A percentile compares a stretch with the other conserved stretches of the same genome.
Conservation (phyloP, 2,888 invertebrate genomes). For the Drosophila nigritarsus region DNA sequence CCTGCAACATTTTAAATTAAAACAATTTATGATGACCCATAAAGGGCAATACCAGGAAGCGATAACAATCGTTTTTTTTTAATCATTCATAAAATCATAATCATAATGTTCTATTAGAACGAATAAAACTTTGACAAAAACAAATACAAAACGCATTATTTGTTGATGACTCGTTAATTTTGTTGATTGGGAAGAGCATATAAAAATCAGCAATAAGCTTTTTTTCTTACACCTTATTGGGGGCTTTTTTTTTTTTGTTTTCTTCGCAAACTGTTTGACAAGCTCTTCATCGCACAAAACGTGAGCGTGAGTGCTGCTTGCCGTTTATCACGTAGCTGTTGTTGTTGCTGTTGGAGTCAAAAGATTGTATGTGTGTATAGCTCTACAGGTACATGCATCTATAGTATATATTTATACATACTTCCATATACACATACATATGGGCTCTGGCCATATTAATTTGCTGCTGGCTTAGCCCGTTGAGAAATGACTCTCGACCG, state of each 20-base stretch:
- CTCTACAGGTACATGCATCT: constrained; percentile 29
- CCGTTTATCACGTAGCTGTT: constrained; percentile 6
- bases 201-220: constrained; percentile 17
- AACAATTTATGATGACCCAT: constrained; percentile 27
- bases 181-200: constrained; percentile 16
- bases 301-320: constrained; percentile 52
- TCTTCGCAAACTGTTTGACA: constrained; percentile 6
- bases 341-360: constrained; percentile 17
- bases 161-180: neutral
- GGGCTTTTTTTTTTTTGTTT: constrained; percentile 6
- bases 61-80: constrained; percentile 12
- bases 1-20: constrained; percentile 35
- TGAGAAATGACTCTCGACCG: constrained; percentile 36
- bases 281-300: constrained; percentile 26
- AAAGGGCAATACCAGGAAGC: neutral
- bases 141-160: neutral
- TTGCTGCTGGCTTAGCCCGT: constrained; percentile 23
- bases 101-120: no score
- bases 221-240: constrained; percentile 30
- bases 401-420: neutral
- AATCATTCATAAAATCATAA: no score
- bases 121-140: neutral
- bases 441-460: constrained; percentile 55
- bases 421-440: constrained; percentile 7
- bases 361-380: constrained; percentile 10